Evolutionary conservation across 2,797 vertebrate genomes (phyloP).

Genomic region (Crenichthys baileyi): DNA sequence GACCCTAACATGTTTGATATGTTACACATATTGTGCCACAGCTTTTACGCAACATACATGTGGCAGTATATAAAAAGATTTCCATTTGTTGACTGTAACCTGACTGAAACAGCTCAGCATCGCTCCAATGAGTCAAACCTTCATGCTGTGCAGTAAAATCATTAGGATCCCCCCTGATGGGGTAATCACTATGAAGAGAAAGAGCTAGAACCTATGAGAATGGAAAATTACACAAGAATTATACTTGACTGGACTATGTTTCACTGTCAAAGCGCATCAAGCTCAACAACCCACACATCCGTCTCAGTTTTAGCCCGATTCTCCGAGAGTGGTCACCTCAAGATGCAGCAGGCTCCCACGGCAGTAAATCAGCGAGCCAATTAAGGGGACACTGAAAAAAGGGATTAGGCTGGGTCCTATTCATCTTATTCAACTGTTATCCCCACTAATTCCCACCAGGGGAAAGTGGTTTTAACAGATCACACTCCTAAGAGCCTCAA

Average conservation of each 20-base stretch:
- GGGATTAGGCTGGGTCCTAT: slow-evolving; percentile 71
- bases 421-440: slow-evolving; percentile 61
- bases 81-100: slow-evolving; percentile 13
- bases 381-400: slow-evolving; percentile 76
- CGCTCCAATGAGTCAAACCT: slow-evolving; percentile 49
- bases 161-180: slow-evolving; percentile 65
- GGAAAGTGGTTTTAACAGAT: slow-evolving; percentile 68
- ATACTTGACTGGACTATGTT: slow-evolving; percentile 21
- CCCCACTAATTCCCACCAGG: slow-evolving; percentile 42
- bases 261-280: slow-evolving; percentile 41
- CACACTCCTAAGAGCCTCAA: slow-evolving; percentile 49
- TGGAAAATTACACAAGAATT: slow-evolving; percentile 25
- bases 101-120: slow-evolving; percentile 42
- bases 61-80: neutral
- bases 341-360: slow-evolving; percentile 46
- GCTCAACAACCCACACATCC: slow-evolving; percentile 24
- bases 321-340: slow-evolving; percentile 30
- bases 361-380: slow-evolving; percentile 74
- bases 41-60: neutral
- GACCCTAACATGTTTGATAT: slow-evolving; percentile 1
- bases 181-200: slow-evolving; percentile 34
- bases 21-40: neutral
- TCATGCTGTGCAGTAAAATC: slow-evolving; percentile 69
- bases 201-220: neutral
- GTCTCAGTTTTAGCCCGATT: slow-evolving; percentile 4